Percentiles rank a stretch among this genome's conserved stretches.
Conservation (phyloP, 2,113 vertebrate species). For the Oncorhynchus clarkii region DNA sequence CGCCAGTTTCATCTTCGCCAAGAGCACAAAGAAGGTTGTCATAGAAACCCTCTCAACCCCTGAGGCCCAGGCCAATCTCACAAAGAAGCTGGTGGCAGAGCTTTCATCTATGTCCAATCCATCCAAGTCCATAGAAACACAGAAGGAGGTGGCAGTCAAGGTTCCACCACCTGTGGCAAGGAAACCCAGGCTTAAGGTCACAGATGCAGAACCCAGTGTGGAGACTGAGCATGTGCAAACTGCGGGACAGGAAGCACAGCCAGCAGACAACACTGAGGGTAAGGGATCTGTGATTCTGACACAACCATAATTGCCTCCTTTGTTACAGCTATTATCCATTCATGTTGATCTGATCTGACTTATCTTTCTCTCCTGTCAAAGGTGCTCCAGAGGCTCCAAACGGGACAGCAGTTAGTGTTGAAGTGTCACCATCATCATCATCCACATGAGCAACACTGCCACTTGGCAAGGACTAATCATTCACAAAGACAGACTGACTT, state of each 20-base stretch:
- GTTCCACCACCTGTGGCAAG: slow-evolving; percentile 89
- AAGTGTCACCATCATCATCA: slow-evolving; percentile 12
- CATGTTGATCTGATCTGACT: neutral
- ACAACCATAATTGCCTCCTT: neutral
- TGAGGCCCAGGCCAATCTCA: slow-evolving; percentile 70
- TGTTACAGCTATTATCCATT: neutral
- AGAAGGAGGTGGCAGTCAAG: slow-evolving; percentile 69
- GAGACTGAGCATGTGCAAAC: slow-evolving; percentile 51
- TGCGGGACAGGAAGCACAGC: slow-evolving; percentile 58
- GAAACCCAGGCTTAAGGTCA: slow-evolving; percentile 75
- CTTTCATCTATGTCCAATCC: slow-evolving; percentile 73
- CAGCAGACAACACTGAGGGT: slow-evolving; percentile 56
- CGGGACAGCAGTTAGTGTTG: slow-evolving; percentile 52
- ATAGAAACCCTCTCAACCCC: slow-evolving; percentile 72
- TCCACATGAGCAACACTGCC: slow-evolving; percentile 37
- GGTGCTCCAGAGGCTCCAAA: slow-evolving; percentile 50
- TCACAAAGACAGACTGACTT: neutral
- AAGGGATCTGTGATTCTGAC: slow-evolving; percentile 24
- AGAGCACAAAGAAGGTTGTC: slow-evolving; percentile 81
- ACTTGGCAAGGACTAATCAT: neutral
- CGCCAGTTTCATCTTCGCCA: slow-evolving; percentile 94
- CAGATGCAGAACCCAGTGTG: slow-evolving; percentile 50
- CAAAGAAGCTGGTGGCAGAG: slow-evolving; percentile 76
- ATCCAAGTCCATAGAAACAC: slow-evolving; percentile 51
- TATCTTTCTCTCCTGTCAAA: slow-evolving; percentile 22